These are phyloP conservation scores for Rallus crepitans DNA, from an alignment of 2,797 vertebrate genomes.

Conservation along the genomic window DNA sequence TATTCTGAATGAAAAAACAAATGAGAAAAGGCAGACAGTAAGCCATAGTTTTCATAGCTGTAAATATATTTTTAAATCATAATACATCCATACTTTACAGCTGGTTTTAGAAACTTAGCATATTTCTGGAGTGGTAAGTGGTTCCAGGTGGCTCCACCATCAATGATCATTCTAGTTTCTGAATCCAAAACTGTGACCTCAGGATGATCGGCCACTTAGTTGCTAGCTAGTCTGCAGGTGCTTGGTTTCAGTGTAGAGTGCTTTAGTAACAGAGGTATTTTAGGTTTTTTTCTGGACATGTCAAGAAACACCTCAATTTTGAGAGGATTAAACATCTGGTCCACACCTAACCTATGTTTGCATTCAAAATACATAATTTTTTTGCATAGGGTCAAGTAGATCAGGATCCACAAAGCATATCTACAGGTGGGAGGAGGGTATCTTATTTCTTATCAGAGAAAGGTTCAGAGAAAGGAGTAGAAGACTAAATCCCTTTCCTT, in stretches of 20 bases:
- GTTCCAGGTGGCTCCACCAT: not conserved
- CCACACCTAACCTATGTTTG: not conserved
- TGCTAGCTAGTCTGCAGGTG: not conserved
- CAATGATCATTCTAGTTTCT: not conserved
- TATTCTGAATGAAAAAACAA: not conserved
- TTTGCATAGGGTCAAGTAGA: not conserved
- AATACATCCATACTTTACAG: not conserved
- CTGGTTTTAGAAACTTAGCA: not conserved
- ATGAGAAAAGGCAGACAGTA: not conserved
- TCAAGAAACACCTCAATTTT: not conserved
- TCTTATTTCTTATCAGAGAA: not conserved
- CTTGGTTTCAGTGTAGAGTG: not conserved
- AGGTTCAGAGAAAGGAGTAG: not conserved
- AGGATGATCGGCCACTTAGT: not conserved
- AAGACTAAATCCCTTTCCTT: not conserved
- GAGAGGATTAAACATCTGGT: not conserved
- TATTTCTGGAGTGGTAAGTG: not conserved
- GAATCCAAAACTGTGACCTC: not conserved
- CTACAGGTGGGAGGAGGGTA: not conserved
- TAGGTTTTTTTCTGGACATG: accelerated
- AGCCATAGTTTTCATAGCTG: not conserved
- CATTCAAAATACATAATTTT: not conserved
- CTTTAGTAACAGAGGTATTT: not conserved
- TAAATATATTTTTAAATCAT: not conserved
- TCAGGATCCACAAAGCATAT: not conserved